Evolutionary conservation across 2,797 vertebrate genomes (phyloP).

Genomic region (Acanthopagrus latus): DNA sequence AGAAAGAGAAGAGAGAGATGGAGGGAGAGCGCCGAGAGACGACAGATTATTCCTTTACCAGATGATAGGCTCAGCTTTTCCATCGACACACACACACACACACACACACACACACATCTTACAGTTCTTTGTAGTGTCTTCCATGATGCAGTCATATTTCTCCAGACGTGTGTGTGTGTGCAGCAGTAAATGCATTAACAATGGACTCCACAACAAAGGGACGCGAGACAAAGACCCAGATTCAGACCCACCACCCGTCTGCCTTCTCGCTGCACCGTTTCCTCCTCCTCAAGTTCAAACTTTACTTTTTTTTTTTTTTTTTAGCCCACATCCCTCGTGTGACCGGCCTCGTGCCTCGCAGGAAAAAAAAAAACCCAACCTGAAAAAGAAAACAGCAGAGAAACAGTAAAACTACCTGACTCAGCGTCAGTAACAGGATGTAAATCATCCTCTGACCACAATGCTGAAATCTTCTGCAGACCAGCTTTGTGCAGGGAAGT

Average conservation of each 20-base stretch:
- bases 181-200: conserved; percentile 76
- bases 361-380: background rate
- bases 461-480: conserved; percentile 43
- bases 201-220: conserved; percentile 36
- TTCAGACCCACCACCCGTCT: conserved; percentile 37
- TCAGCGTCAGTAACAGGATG: conserved; percentile 52
- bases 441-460: conserved; percentile 42
- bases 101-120: conserved; percentile 35
- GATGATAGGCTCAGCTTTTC: conserved; percentile 81
- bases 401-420: conserved; percentile 47
- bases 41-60: conserved; percentile 79
- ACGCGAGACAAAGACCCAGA: conserved; percentile 52
- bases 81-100: conserved; percentile 56
- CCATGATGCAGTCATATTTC: conserved; percentile 49
- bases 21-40: conserved; percentile 46
- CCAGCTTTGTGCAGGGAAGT: conserved; percentile 31
- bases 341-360: conserved; percentile 9
- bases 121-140: conserved; percentile 61
- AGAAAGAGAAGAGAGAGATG: conserved; percentile 43
- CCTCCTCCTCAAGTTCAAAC: conserved; percentile 22
- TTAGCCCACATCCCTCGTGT: conserved; percentile 16
- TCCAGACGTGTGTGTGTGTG: conserved; percentile 25
- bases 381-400: background rate
- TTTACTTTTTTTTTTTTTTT: conserved; percentile 21
- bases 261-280: conserved; percentile 48